Evolutionary conservation across 1,140 invertebrate genomes (phyloP).

Genomic region (Neomicropteryx cornuta): DNA sequence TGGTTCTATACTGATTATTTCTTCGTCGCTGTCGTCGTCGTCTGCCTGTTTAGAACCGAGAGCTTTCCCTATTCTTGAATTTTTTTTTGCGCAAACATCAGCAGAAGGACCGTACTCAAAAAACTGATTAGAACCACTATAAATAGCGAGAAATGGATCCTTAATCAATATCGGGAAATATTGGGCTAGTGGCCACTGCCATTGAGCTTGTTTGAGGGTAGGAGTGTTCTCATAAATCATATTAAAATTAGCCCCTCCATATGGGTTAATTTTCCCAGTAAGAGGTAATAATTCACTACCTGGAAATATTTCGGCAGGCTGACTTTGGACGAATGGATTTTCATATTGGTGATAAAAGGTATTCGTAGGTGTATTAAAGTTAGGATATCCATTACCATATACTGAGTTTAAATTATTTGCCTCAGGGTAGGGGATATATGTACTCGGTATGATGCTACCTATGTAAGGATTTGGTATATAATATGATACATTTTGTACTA

Average conservation of each 20-base stretch:
- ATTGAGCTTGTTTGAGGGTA: conserved; percentile 21
- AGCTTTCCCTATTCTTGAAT: neutral
- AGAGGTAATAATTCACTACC: no score
- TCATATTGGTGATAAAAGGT: no score
- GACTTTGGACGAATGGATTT: no score
- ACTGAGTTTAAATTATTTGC: no score
- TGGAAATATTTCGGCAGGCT: no score
- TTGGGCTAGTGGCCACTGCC: conserved; percentile 33
- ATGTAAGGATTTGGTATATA: conserved; percentile 4
- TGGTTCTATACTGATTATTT: no score
- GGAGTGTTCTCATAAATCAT: conserved; percentile 1
- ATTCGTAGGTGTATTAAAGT: no score
- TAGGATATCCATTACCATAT: no score
- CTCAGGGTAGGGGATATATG: no score
- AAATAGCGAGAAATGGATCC: conserved; percentile 40
- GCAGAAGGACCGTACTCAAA: conserved; percentile 45
- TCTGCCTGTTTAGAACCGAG: neutral
- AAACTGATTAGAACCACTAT: conserved; percentile 38
- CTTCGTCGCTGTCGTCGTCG: neutral
- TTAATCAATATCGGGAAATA: conserved; percentile 43
- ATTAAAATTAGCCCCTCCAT: no score
- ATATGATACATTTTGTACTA: conserved; percentile 18
- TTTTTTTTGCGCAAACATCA: conserved; percentile 34
- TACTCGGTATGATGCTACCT: no score
- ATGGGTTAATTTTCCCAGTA: no score